phyloP scores from a whole-genome alignment of 2,797 vertebrate species.

The Neoniphon sammara region DNA sequence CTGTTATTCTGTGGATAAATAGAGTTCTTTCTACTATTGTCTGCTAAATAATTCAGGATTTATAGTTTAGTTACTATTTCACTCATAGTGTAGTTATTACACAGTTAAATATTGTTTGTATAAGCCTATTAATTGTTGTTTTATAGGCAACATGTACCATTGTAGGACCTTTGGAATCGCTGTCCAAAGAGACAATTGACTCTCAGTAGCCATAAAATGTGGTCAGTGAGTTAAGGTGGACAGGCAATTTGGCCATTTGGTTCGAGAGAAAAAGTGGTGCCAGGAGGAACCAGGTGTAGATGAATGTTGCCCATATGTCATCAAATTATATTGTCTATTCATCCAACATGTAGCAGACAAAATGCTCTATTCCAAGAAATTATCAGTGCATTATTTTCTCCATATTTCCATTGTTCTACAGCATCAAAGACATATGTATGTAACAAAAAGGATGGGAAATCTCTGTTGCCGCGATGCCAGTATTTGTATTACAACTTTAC shows the following conservation, averaged over 20 bases:
- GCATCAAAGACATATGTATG: slow-evolving; percentile 4
- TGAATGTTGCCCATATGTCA: slow-evolving; percentile 75
- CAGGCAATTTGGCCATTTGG: slow-evolving; percentile 64
- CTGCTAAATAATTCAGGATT: slow-evolving; percentile 11
- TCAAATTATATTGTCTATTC: slow-evolving; percentile 51
- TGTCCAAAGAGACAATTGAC: slow-evolving; percentile 58
- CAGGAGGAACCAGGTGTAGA: slow-evolving; percentile 70
- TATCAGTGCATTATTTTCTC: slow-evolving; percentile 16
- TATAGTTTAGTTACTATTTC: too few relatives aligned
- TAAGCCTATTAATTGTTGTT: slow-evolving; percentile 49
- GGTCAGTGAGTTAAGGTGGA: slow-evolving; percentile 75
- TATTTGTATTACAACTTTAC: slow-evolving; percentile 45
- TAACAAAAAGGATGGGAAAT: slow-evolving; percentile 11
- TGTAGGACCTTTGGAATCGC: slow-evolving; percentile 19
- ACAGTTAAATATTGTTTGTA: background rate
- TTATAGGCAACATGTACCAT: slow-evolving; percentile 49
- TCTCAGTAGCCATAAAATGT: slow-evolving; percentile 70
- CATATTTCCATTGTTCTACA: slow-evolving; percentile 21
- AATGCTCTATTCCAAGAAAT: slow-evolving; percentile 31
- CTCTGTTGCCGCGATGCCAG: slow-evolving; percentile 15
- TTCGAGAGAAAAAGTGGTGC: slow-evolving; percentile 52
- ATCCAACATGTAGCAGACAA: slow-evolving; percentile 33
- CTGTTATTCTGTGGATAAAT: slow-evolving; percentile 8
- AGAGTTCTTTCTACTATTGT: slow-evolving; percentile 4
- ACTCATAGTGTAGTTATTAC: background rate